Evolutionary conservation across 2,888 invertebrate genomes (phyloP).

Genomic region (Amiota mariae): DNA sequence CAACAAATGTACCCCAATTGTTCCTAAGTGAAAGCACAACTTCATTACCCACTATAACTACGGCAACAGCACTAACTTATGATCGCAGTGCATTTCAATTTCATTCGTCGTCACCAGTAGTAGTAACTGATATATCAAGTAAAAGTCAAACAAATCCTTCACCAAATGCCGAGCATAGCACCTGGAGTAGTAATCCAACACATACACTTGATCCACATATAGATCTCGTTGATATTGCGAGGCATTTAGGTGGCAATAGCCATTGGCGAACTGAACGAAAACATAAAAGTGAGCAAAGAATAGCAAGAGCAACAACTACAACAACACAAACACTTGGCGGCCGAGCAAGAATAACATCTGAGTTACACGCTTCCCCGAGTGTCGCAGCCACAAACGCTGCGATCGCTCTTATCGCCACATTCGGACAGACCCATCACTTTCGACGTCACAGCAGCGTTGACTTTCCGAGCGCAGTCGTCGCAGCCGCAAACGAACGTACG

Average conservation of each 20-base stretch:
- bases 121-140: constrained; percentile 11
- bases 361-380: constrained; percentile 29
- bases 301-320: constrained; percentile 10
- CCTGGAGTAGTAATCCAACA: constrained; percentile 12
- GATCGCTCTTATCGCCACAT: neutral
- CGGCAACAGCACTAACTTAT: constrained; percentile 23
- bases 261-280: neutral
- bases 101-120: neutral
- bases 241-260: neutral
- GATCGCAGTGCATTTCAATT: constrained; percentile 1
- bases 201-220: constrained; percentile 22
- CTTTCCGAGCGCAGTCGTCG: constrained; percentile 46
- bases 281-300: neutral
- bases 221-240: neutral
- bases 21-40: constrained; percentile 42
- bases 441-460: constrained; percentile 53
- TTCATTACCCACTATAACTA: constrained; percentile 10
- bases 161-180: constrained; percentile 28
- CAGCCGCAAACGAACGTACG: constrained; percentile 32
- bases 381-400: constrained; percentile 18
- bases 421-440: neutral
- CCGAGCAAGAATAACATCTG: constrained; percentile 16
- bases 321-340: constrained; percentile 21
- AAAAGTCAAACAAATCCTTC: constrained; percentile 27
- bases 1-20: constrained; percentile 41